Percentiles rank a stretch among this genome's conserved stretches.
These are phyloP conservation scores for Danaus chrysippus DNA, from an alignment of 2,888 invertebrate species.

Conservation along the genomic window DNA sequence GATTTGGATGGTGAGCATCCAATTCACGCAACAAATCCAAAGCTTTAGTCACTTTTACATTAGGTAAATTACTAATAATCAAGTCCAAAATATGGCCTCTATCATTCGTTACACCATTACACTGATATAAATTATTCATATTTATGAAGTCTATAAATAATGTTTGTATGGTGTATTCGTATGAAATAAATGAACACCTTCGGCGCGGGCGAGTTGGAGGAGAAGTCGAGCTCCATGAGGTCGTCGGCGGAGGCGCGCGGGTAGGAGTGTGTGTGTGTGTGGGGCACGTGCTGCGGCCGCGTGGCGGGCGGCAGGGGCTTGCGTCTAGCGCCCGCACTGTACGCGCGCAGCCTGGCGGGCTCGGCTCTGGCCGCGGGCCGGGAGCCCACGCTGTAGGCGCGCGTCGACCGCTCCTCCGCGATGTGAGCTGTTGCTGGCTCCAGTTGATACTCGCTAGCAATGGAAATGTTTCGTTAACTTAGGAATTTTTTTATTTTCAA, in stretches of 20 bases:
- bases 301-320: conserved; percentile 41
- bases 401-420: conserved; percentile 80
- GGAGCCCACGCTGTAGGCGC: conserved; percentile 93
- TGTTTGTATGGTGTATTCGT: no score
- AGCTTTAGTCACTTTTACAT: no score
- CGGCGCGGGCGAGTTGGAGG: conserved; percentile 49
- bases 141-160: no score
- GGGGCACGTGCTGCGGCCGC: conserved; percentile 81
- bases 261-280: conserved; percentile 74
- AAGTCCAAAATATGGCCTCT: no score
- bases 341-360: conserved; percentile 75
- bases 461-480: background rate
- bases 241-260: conserved; percentile 81
- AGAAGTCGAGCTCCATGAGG: conserved; percentile 86
- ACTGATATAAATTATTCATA: no score
- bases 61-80: no score
- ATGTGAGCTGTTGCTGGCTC: conserved; percentile 90
- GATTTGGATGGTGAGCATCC: no score
- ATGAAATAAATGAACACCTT: conserved; percentile 37
- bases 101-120: no score
- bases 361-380: conserved; percentile 77
- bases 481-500: no score
- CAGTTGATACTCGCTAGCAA: conserved; percentile 83
- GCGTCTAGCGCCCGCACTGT: conserved; percentile 70
- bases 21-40: no score